These are phyloP conservation scores for Aplodontia rufa DNA, from an alignment of 2,113 vertebrate species.

Conservation along the genomic window DNA sequence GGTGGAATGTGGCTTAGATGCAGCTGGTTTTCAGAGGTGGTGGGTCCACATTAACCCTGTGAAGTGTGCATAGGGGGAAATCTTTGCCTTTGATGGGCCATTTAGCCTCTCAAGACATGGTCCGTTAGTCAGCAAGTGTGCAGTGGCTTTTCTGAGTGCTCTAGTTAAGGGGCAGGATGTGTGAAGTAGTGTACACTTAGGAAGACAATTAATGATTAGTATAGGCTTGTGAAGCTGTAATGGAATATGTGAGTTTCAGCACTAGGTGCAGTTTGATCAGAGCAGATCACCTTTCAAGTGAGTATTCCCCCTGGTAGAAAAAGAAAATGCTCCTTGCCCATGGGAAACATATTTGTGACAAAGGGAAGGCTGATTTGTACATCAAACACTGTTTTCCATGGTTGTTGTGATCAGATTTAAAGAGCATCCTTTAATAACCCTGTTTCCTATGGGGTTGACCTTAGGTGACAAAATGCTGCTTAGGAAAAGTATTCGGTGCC, in stretches of 20 bases:
- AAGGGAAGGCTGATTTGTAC: not conserved
- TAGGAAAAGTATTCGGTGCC: not conserved
- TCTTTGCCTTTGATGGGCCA: conserved; percentile 72
- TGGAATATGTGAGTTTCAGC: conserved; percentile 40
- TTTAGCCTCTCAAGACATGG: conserved; percentile 75
- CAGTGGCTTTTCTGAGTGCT: conserved; percentile 74
- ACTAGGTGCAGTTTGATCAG: conserved; percentile 1
- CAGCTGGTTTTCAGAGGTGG: not conserved
- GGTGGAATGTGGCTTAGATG: not conserved
- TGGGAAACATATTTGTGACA: not conserved
- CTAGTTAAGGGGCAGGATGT: conserved; percentile 73
- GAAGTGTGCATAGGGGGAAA: conserved; percentile 76
- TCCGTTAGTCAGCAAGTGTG: conserved; percentile 74
- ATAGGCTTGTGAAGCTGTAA: conserved; percentile 24
- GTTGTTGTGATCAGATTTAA: not conserved
- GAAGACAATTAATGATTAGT: conserved; percentile 76
- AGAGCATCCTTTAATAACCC: not conserved
- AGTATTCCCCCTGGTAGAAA: not conserved
- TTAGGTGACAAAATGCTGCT: not conserved
- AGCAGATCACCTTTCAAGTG: conserved; percentile 16
- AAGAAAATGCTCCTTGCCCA: not conserved
- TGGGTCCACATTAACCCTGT: conserved; percentile 38
- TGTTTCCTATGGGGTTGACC: not conserved
- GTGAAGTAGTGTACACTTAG: conserved; percentile 68
- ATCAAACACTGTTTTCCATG: not conserved